These are phyloP conservation scores for Camelus bactrianus DNA, from an alignment of 2,113 vertebrate genomes.

Conservation along the genomic window DNA sequence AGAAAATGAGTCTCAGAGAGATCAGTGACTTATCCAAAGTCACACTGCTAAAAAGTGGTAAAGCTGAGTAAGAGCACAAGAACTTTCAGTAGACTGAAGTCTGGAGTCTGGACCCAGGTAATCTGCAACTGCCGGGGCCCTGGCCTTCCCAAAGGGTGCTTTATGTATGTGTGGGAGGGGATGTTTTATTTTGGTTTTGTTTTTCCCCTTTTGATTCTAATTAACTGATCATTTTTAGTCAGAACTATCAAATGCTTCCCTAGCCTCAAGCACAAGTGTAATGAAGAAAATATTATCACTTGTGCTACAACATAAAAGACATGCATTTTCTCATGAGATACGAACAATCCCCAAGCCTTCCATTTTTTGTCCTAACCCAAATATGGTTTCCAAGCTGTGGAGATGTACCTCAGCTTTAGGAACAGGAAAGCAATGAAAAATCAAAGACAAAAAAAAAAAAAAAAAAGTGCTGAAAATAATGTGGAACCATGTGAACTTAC, in stretches of 20 bases:
- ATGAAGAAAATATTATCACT: background rate
- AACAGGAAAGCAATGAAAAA: background rate
- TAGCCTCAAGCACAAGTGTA: background rate
- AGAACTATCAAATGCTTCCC: constrained; percentile 5
- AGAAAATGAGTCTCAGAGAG: background rate
- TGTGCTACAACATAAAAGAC: background rate
- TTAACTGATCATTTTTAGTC: background rate
- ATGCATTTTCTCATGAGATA: too few species aligned
- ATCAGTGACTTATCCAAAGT: background rate
- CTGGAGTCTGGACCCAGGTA: background rate
- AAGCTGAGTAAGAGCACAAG: background rate
- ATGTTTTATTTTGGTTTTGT: background rate
- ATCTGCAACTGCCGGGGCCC: background rate
- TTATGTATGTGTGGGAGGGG: background rate
- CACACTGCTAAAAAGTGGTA: background rate
- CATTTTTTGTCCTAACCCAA: background rate
- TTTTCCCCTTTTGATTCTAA: background rate
- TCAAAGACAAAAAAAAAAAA: background rate
- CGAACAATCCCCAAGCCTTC: background rate
- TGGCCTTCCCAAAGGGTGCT: rapidly evolving
- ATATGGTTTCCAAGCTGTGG: background rate
- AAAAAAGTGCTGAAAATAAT: background rate
- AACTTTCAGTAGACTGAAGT: background rate
- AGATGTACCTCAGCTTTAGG: background rate
- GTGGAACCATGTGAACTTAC: background rate